phyloP scores from a whole-genome alignment of 2,888 invertebrate species.

The Drosophila siamana region DNA sequence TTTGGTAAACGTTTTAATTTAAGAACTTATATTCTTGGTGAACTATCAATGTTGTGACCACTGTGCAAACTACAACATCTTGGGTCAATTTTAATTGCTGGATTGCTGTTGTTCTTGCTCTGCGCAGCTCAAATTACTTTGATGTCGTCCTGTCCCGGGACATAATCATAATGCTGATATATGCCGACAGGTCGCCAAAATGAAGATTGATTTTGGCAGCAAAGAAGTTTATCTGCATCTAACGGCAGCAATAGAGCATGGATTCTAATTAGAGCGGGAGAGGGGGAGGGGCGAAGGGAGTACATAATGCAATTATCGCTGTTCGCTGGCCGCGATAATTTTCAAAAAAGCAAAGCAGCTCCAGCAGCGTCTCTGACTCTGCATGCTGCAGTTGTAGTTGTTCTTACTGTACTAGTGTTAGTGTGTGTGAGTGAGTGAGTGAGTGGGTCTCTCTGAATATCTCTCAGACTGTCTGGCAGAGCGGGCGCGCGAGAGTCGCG shows the following conservation, averaged over 20 bases:
- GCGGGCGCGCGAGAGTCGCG: conserved; percentile 74
- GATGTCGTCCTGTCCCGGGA: conserved; percentile 35
- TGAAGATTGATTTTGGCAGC: conserved; percentile 50
- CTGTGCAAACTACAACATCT: conserved; percentile 54
- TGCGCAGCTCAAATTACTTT: conserved; percentile 56
- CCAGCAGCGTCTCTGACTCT: conserved; percentile 20
- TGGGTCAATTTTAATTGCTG: conserved; percentile 76
- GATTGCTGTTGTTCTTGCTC: conserved; percentile 36
- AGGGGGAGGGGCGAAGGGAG: background rate
- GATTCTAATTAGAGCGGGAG: conserved; percentile 4
- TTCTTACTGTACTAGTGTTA: conserved; percentile 26
- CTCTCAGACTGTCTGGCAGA: conserved; percentile 71
- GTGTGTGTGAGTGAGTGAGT: conserved; percentile 34
- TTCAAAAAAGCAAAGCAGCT: conserved; percentile 31
- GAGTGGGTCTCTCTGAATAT: conserved; percentile 39
- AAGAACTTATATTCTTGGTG: no score
- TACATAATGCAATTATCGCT: conserved; percentile 72
- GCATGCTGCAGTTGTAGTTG: conserved; percentile 11
- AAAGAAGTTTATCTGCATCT: conserved; percentile 48
- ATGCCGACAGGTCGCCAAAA: conserved; percentile 28
- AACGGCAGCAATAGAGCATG: conserved; percentile 43
- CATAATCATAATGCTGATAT: conserved; percentile 50
- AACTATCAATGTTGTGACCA: no score
- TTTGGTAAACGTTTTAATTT: no score
- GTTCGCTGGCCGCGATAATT: conserved; percentile 54